phyloP scores from a whole-genome alignment of 1,140 invertebrate genomes.

The Drosophila paulistorum region DNA sequence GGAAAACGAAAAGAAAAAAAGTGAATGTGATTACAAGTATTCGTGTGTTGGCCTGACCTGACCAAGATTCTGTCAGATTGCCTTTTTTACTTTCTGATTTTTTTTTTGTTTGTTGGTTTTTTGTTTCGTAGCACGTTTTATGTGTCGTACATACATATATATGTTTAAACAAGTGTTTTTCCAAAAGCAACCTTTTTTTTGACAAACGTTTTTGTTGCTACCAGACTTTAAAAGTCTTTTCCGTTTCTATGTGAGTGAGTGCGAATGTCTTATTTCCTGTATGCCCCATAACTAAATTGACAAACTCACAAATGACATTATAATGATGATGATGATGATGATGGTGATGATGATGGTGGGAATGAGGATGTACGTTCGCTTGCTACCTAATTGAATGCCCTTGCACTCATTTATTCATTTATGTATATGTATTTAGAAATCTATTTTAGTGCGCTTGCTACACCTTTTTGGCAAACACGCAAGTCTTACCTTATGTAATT shows the following conservation, averaged over 20 bases:
- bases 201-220: neutral
- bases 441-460: no score
- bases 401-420: neutral
- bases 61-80: neutral
- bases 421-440: no score
- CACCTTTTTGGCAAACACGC: neutral
- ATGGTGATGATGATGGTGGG: neutral
- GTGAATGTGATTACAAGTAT: constrained; percentile 47
- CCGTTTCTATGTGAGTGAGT: neutral
- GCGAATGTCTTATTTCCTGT: constrained; percentile 17
- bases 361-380: neutral
- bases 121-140: neutral
- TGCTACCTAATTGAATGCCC: constrained; percentile 1
- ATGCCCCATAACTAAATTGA: constrained; percentile 3
- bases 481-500: constrained; percentile 10
- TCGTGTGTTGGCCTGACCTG: constrained; percentile 15
- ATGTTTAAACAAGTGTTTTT: neutral
- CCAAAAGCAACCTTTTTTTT: neutral
- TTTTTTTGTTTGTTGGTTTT: neutral
- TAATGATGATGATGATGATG: neutral
- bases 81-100: constrained; percentile 11
- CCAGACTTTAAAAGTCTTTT: neutral
- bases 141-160: neutral
- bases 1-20: constrained; percentile 24
- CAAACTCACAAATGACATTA: constrained; percentile 12